These are phyloP conservation scores for Acanthosoma haemorrhoidale DNA, from an alignment of 2,888 invertebrate species.

Conservation along the genomic window DNA sequence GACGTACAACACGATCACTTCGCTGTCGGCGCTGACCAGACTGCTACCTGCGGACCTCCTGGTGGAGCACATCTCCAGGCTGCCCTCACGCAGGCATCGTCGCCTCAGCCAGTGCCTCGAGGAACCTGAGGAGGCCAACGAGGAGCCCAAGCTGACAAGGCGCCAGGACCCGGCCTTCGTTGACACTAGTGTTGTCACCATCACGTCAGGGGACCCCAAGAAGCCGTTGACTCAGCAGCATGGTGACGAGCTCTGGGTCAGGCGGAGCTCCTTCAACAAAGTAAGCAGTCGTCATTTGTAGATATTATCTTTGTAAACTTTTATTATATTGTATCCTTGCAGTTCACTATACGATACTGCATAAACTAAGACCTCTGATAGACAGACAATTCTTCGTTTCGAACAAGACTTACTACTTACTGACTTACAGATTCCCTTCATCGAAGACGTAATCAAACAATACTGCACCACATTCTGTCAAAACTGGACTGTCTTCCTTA, in stretches of 20 bases:
- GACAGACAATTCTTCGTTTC: too few species aligned
- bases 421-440: neutral
- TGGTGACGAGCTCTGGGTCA: slow-evolving; percentile 15
- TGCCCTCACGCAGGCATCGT: slow-evolving; percentile 16
- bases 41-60: slow-evolving; percentile 18
- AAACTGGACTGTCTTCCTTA: too few species aligned
- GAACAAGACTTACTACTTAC: neutral
- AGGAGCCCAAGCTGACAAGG: neutral
- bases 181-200: slow-evolving; percentile 11
- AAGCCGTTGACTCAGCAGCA: neutral
- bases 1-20: slow-evolving; percentile 27
- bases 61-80: slow-evolving; percentile 19
- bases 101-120: slow-evolving; percentile 35
- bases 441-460: too few species aligned
- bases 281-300: neutral
- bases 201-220: slow-evolving; percentile 19
- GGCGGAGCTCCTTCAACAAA: slow-evolving; percentile 10
- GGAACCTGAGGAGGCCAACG: slow-evolving; percentile 30
- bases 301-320: neutral
- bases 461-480: too few species aligned
- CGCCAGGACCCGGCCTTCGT: slow-evolving; percentile 13
- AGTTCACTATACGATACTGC: too few species aligned
- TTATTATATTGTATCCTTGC: neutral
- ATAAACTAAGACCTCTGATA: too few species aligned
- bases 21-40: slow-evolving; percentile 15